These are phyloP conservation scores for Trichacis sp. DNA, from an alignment of 2,888 invertebrate species.

Conservation along the genomic window DNA sequence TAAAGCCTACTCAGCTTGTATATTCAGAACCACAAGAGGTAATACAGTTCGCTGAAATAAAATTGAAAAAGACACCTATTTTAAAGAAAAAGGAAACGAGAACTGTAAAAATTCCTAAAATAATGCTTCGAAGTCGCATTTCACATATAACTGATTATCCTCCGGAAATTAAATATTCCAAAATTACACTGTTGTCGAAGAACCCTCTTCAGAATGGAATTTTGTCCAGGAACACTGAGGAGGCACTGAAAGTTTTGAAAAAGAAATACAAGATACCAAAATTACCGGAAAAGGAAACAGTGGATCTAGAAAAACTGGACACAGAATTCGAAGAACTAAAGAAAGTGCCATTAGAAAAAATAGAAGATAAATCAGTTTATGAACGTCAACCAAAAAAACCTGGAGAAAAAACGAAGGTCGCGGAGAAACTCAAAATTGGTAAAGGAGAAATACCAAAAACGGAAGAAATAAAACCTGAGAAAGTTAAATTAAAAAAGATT, in stretches of 20 bases:
- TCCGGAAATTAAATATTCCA: constrained; percentile 71
- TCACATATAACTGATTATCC: constrained; percentile 75
- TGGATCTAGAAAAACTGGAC: constrained; percentile 74
- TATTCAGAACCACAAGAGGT: constrained; percentile 72
- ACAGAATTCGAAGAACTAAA: constrained; percentile 70
- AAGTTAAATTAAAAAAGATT: constrained; percentile 64
- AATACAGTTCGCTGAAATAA: constrained; percentile 77
- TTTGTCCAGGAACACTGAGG: constrained; percentile 79
- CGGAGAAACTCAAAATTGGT: constrained; percentile 59
- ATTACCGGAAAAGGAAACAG: constrained; percentile 72
- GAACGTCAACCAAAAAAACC: constrained; percentile 63
- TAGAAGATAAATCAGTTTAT: constrained; percentile 62
- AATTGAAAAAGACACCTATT: constrained; percentile 74
- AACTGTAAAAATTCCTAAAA: constrained; percentile 73
- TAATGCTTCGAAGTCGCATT: constrained; percentile 80
- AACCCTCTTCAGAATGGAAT: constrained; percentile 76
- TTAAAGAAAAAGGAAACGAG: constrained; percentile 70
- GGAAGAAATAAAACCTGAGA: constrained; percentile 56
- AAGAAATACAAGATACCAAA: constrained; percentile 73
- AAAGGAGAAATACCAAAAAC: constrained; percentile 61
- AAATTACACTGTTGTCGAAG: constrained; percentile 70
- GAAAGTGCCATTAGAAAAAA: constrained; percentile 63
- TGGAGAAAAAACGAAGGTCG: constrained; percentile 54
- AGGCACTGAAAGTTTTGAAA: constrained; percentile 76
- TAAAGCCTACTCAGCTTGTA: constrained; percentile 74